phyloP scores from a whole-genome alignment of 2,113 vertebrate species.

The Burhinus bistriatus region DNA sequence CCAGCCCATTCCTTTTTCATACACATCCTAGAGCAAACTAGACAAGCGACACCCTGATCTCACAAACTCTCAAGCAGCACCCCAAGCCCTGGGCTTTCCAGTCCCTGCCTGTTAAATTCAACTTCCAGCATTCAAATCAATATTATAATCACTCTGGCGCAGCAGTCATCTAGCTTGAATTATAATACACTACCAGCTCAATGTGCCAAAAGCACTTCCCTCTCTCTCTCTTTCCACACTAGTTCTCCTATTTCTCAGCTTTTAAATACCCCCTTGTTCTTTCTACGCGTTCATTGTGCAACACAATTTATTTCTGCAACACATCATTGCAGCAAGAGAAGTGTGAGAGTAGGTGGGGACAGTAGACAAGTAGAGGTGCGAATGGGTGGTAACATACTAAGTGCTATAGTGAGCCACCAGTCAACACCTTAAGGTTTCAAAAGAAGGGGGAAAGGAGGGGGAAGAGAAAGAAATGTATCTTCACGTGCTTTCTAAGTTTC shows the following conservation, averaged over 20 bases:
- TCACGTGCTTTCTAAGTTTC: background rate
- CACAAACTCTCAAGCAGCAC: background rate
- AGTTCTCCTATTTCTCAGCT: slow-evolving; percentile 45
- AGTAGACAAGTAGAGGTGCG: slow-evolving; percentile 43
- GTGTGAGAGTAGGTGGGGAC: slow-evolving; percentile 49
- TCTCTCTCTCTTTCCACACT: slow-evolving; percentile 7
- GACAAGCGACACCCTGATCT: background rate
- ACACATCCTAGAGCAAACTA: background rate
- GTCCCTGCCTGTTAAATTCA: background rate
- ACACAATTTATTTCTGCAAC: slow-evolving; percentile 59
- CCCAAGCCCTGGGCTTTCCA: background rate
- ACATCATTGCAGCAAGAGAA: slow-evolving; percentile 26
- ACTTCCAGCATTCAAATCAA: slow-evolving; percentile 11
- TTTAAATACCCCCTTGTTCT: slow-evolving; percentile 63
- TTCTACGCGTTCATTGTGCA: slow-evolving; percentile 31
- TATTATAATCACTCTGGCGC: background rate
- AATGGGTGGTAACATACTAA: slow-evolving; percentile 51
- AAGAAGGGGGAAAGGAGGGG: background rate
- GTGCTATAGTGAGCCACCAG: slow-evolving; percentile 28
- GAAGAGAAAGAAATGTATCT: background rate
- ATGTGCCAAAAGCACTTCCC: slow-evolving; percentile 35
- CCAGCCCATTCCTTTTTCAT: background rate
- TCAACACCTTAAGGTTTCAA: slow-evolving; percentile 44
- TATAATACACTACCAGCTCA: background rate
- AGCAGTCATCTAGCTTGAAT: slow-evolving; percentile 19